phyloP scores from a whole-genome alignment of 2,888 invertebrate genomes.

The Callinectes sapidus region DNA sequence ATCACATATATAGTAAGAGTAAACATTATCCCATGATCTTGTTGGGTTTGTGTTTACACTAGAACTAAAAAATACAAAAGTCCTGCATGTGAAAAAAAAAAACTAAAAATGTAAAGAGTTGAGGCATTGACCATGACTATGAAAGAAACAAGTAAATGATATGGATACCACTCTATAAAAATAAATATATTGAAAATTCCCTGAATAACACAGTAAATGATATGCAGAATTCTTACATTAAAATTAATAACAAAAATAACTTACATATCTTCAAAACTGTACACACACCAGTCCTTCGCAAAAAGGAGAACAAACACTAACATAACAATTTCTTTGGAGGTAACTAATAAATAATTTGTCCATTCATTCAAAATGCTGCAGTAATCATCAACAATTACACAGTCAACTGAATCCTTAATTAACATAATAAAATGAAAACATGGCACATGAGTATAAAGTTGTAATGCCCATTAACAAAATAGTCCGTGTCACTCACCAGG shows the following conservation, averaged over 20 bases:
- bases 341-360: neutral
- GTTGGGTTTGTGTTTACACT: neutral
- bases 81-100: neutral
- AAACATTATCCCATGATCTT: neutral
- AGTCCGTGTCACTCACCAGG: neutral
- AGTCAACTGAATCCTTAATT: conserved; percentile 12
- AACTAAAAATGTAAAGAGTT: conserved; percentile 15
- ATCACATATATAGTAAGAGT: neutral
- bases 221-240: conserved; percentile 46
- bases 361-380: neutral
- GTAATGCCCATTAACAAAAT: conserved; percentile 3
- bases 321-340: neutral
- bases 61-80: neutral
- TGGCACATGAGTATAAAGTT: conserved; percentile 24
- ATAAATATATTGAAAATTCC: conserved; percentile 49
- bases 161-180: neutral
- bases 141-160: conserved; percentile 47
- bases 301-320: neutral
- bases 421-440: neutral
- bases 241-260: conserved; percentile 35
- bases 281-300: neutral
- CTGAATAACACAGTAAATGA: conserved; percentile 55
- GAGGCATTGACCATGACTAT: conserved; percentile 29
- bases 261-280: conserved; percentile 27
- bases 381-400: conserved; percentile 2